These are phyloP conservation scores for Chrysogorgia sp. DNA, from an alignment of 92 coral and sea anemone genomes.

Conservation along the genomic window DNA sequence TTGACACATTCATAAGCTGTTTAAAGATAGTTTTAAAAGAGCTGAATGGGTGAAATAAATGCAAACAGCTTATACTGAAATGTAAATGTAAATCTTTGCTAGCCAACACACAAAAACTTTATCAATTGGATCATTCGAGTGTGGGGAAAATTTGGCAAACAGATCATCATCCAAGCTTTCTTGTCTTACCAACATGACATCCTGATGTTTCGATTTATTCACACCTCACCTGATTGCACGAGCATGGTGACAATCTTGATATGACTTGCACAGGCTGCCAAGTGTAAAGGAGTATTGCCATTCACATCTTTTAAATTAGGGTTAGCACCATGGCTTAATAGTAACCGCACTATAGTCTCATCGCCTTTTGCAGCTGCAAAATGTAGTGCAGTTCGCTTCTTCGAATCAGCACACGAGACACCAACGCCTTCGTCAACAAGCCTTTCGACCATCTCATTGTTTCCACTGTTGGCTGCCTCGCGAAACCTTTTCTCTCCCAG, in stretches of 20 bases:
- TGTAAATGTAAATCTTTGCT: too few species aligned
- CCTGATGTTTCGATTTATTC: not conserved
- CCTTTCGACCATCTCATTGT: slow-evolving; percentile 62
- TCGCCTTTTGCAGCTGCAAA: slow-evolving; percentile 94
- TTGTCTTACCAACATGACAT: not conserved
- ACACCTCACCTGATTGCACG: slow-evolving; percentile 68
- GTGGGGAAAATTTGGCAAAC: not conserved
- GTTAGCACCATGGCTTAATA: slow-evolving; percentile 87
- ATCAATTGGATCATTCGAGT: too few species aligned
- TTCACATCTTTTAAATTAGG: slow-evolving; percentile 90
- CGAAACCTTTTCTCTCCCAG: slow-evolving; percentile 78
- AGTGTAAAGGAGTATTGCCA: slow-evolving; percentile 96
- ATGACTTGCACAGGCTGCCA: slow-evolving; percentile 94
- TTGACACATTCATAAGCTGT: too few species aligned
- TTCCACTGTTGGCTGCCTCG: slow-evolving; percentile 75
- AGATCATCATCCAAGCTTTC: not conserved
- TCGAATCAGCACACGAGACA: slow-evolving; percentile 84
- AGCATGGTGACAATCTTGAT: slow-evolving; percentile 84
- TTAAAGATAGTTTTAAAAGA: too few species aligned
- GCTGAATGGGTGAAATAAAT: too few species aligned
- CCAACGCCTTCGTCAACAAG: slow-evolving; percentile 82
- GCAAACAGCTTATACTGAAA: too few species aligned
- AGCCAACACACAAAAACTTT: too few species aligned
- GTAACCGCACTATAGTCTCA: slow-evolving; percentile 60
- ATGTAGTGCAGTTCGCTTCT: slow-evolving; percentile 90